Evolutionary conservation across 2,113 vertebrate species (phyloP).

Genomic region (Fulmarus glacialis): DNA sequence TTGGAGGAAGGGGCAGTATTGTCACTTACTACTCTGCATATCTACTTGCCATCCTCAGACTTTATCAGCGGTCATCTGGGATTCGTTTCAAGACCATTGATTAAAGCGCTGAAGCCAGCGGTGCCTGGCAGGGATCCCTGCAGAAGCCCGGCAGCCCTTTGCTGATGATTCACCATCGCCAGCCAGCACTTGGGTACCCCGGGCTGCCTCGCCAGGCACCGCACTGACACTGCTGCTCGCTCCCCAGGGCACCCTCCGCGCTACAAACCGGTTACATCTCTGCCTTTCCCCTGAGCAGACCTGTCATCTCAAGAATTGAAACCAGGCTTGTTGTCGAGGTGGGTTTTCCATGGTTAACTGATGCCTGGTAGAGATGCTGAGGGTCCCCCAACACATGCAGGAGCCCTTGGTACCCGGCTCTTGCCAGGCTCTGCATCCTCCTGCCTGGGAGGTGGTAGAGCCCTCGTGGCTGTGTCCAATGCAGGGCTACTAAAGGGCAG

Average conservation of each 20-base stretch:
- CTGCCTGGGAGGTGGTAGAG: neutral
- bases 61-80: fast-evolving
- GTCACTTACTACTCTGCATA: neutral
- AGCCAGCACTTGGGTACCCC: neutral
- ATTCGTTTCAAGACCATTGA: neutral
- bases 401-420: neutral
- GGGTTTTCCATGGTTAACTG: neutral
- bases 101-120: fast-evolving
- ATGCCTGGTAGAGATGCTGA: neutral
- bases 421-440: neutral
- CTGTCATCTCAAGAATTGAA: neutral
- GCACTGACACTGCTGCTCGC: neutral
- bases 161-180: neutral
- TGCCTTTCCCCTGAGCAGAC: neutral
- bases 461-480: neutral
- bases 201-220: fast-evolving
- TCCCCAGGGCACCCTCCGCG: neutral
- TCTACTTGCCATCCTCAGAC: neutral
- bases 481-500: neutral
- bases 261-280: fast-evolving
- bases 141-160: neutral
- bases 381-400: neutral
- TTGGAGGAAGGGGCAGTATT: neutral
- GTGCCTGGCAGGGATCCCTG: neutral
- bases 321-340: neutral